Conservation (phyloP, 2,888 invertebrate species). For the Calameuta pallipes region DNA sequence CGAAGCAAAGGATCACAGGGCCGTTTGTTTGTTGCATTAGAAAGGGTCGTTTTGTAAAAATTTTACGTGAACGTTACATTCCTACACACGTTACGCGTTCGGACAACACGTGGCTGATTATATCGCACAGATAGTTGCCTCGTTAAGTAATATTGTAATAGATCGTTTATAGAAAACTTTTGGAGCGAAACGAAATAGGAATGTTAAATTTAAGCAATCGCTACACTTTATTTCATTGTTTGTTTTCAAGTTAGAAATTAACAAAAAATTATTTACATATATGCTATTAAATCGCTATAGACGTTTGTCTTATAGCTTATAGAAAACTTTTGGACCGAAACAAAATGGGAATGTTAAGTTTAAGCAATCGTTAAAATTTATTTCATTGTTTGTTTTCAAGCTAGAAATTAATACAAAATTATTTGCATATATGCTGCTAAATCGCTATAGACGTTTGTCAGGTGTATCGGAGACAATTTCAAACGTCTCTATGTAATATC, state of each 20-base stretch:
- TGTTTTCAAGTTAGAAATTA: not conserved
- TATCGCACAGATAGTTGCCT: not conserved
- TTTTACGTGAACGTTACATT: slow-evolving; percentile 2
- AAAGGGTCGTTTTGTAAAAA: slow-evolving; percentile 6
- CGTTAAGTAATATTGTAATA: slow-evolving; percentile 18
- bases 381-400: not conserved
- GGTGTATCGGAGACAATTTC: not conserved
- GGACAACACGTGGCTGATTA: not conserved
- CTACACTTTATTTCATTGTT: not conserved
- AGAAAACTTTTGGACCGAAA: slow-evolving; percentile 29
- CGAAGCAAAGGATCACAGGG: not conserved
- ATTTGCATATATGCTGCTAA: too few relatives aligned
- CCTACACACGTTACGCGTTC: not conserved
- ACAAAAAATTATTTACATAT: too few relatives aligned
- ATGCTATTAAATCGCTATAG: too few relatives aligned
- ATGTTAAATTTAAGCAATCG: slow-evolving; percentile 36
- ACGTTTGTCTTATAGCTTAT: not conserved
- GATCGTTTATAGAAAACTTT: slow-evolving; percentile 26
- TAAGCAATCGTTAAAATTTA: slow-evolving; percentile 21
- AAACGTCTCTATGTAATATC: not conserved
- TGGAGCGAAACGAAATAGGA: slow-evolving; percentile 28
- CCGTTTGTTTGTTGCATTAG: slow-evolving; percentile 1
- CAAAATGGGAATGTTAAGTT: slow-evolving; percentile 33
- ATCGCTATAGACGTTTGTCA: too few relatives aligned
- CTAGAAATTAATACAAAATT: too few relatives aligned